Conservation (phyloP, 2,113 vertebrate species). For the Platichthys stellatus region DNA sequence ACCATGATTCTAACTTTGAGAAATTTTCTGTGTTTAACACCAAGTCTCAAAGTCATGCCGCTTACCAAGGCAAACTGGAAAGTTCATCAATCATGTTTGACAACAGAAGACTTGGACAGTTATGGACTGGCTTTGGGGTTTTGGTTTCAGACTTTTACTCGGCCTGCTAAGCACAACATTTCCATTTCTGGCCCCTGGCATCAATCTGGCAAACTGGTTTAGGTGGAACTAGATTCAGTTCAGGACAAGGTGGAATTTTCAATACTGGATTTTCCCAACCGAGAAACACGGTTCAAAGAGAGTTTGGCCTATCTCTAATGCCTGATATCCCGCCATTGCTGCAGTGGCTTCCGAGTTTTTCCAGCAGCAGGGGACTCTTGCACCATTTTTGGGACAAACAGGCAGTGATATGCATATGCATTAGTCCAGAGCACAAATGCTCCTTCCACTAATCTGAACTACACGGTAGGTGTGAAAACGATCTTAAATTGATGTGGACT, state of each 20-base stretch:
- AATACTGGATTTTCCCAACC: not conserved
- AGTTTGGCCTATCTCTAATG: not conserved
- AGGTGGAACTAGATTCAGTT: not conserved
- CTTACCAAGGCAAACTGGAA: constrained; percentile 1
- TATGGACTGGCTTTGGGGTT: not conserved
- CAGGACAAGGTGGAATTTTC: not conserved
- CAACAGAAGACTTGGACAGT: constrained; percentile 6
- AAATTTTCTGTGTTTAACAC: not conserved
- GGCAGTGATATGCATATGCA: not conserved
- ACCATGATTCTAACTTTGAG: not conserved
- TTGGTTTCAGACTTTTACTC: constrained; percentile 6
- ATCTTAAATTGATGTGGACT: too few species aligned
- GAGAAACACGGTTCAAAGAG: not conserved
- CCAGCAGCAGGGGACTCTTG: not conserved
- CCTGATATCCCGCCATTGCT: not conserved
- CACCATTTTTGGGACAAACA: not conserved
- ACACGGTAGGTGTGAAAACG: too few species aligned
- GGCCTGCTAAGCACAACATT: not conserved
- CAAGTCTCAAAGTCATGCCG: not conserved
- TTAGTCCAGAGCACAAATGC: not conserved
- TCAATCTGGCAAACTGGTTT: not conserved
- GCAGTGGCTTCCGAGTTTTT: not conserved
- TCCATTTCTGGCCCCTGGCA: not conserved
- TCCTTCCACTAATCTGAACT: not conserved
- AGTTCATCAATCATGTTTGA: constrained; percentile 3